Conservation (phyloP, 2,888 invertebrate species). For the Clistopyga incitator region DNA sequence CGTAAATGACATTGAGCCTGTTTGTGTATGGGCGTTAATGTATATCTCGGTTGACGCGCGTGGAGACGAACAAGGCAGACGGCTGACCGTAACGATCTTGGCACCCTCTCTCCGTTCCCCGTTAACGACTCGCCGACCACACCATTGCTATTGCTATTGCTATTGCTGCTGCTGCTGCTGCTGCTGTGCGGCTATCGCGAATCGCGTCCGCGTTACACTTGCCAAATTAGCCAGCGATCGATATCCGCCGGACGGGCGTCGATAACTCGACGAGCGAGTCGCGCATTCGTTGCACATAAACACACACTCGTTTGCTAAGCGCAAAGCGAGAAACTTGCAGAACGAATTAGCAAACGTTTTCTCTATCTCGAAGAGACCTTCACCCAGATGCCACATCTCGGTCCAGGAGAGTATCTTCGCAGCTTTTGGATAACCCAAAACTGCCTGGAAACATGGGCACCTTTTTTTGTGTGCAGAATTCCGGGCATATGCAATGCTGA, state of each 20-base stretch:
- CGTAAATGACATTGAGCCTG: not conserved
- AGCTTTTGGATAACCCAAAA: not conserved
- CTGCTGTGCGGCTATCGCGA: conserved; percentile 39
- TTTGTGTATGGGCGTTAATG: conserved; percentile 1
- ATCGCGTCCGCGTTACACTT: conserved; percentile 56
- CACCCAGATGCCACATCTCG: conserved; percentile 48
- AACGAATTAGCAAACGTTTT: conserved; percentile 58
- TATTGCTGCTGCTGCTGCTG: not conserved
- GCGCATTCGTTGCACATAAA: conserved; percentile 11
- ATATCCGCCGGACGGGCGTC: conserved; percentile 52
- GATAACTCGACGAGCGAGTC: conserved; percentile 41
- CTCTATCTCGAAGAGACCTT: conserved; percentile 51
- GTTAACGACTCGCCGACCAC: conserved; percentile 58
- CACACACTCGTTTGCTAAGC: too few relatives aligned
- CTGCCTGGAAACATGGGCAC: not conserved
- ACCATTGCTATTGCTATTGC: conserved; percentile 27
- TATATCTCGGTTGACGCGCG: not conserved
- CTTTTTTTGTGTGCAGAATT: not conserved
- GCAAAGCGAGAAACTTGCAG: conserved; percentile 25
- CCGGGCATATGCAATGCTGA: not conserved
- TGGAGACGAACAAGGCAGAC: conserved; percentile 25
- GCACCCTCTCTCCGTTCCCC: conserved; percentile 45
- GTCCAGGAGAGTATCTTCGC: not conserved
- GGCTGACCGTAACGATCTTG: conserved; percentile 50
- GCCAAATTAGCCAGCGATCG: conserved; percentile 67